Evolutionary conservation across 1,140 invertebrate genomes (phyloP), one percentile per base, ranked within the genome.

Genomic region (Trichonephila clavipes): DNA sequence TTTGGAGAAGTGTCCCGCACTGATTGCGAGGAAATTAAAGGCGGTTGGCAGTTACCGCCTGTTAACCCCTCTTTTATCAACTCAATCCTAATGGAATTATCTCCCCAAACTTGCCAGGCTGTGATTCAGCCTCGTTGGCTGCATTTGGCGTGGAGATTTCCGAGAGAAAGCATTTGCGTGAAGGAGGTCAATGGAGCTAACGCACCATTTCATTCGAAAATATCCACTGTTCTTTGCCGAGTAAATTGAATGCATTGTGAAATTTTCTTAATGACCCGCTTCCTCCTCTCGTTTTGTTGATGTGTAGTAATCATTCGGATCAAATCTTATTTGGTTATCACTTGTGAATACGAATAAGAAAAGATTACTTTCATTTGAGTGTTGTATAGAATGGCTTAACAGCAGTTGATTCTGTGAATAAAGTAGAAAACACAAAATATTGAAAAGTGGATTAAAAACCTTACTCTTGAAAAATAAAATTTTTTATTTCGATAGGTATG

Each of bases 21-120:
- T 93, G 92, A 93, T 93, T 93, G 92, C 92, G 83, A 93, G 66
- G 69, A 93, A 93, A 93, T 93, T 93, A 93, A 93, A 93, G 83
- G 82, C 90, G 89, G 66, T 90, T 64, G 72, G 72, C 90, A 61
- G 66, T 93, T 93, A 93, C 87, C 92, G 83, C 86, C 81, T n/a
- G 66, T 93, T 93, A 93, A 93, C 92, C 92, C 86, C 81, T n/a
- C 90, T 92, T 92, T 92, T 92, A 86, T 92, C 92, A 88, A 64
- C 92, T 59, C 92, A 77, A 64, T 62, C 69, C 86, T 93, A 93
- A 93, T 93, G 44, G 92, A 93, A 93, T 88, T 81, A 92, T 92
- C 82, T 92, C 24, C 66, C 82, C n/a, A 21, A n/a, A 40, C 59
- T 91, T 24, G 51, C 51, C 51, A 51, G 51, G 51, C 51, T 51